phyloP scores from a whole-genome alignment of 1,140 invertebrate genomes.

The Caenorhabditis remanei region DNA sequence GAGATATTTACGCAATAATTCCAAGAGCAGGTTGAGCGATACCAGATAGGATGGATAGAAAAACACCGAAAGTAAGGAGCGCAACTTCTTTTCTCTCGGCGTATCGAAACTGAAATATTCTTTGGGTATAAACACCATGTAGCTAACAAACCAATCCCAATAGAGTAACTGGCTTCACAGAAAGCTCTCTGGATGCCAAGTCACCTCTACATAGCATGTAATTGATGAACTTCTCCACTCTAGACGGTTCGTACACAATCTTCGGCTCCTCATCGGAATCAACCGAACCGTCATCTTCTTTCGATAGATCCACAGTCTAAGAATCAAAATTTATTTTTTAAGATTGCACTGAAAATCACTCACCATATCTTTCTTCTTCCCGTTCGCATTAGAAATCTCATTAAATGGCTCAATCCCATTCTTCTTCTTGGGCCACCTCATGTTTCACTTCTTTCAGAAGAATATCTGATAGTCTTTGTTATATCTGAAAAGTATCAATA shows the following conservation, averaged over 20 bases:
- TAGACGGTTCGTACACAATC: constrained; percentile 31
- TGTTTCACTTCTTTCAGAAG: constrained; percentile 28
- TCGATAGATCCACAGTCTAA: constrained; percentile 25
- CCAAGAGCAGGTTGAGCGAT: constrained; percentile 24
- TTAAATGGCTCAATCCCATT: constrained; percentile 1
- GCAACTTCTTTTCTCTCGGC: not conserved
- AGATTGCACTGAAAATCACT: not conserved
- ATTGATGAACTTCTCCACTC: constrained; percentile 31
- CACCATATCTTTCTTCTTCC: constrained; percentile 30
- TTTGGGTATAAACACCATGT: not conserved
- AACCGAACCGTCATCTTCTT: not conserved
- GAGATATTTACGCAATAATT: not conserved
- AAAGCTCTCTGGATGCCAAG: constrained; percentile 20
- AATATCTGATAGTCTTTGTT: not conserved
- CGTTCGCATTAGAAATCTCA: not conserved
- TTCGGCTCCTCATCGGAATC: constrained; percentile 48
- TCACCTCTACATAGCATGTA: constrained; percentile 35
- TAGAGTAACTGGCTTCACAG: constrained; percentile 27
- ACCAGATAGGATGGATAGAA: constrained; percentile 15
- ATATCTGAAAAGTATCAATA: no score
- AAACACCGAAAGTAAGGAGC: not conserved
- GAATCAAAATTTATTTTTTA: not conserved
- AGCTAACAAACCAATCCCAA: constrained; percentile 1
- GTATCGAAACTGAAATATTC: constrained; percentile 20
- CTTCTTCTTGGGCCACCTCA: constrained; percentile 15